phyloP scores from a whole-genome alignment of 2,888 invertebrate genomes.

The Pterostichus niger region DNA sequence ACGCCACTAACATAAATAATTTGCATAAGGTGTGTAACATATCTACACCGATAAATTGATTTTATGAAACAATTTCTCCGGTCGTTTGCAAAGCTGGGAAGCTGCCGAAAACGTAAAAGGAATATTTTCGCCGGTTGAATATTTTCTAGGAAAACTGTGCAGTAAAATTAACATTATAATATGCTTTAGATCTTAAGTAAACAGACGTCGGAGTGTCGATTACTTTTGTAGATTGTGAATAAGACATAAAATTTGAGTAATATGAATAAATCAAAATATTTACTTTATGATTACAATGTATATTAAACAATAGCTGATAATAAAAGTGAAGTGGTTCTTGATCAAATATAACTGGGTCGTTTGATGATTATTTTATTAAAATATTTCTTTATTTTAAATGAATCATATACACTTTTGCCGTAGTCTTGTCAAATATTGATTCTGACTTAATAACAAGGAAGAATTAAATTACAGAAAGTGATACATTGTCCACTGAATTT shows the following conservation, averaged over 20 bases:
- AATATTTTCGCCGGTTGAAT: background rate
- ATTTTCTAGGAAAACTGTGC: background rate
- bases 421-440: constrained; percentile 8
- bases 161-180: constrained; percentile 15
- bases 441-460: background rate
- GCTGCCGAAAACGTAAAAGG: background rate
- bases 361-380: background rate
- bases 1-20: constrained; percentile 4
- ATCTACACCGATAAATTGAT: constrained; percentile 42
- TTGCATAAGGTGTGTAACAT: constrained; percentile 40
- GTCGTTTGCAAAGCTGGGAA: background rate
- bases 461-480: background rate
- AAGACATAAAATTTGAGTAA: background rate
- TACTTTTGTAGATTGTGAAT: too few relatives aligned
- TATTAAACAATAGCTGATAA: constrained; percentile 23
- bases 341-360: background rate
- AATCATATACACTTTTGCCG: constrained; percentile 9
- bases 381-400: constrained; percentile 1
- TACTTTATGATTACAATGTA: constrained; percentile 4
- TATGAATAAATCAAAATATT: constrained; percentile 23
- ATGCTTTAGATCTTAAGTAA: too few relatives aligned
- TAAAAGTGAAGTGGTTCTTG: background rate
- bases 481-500: background rate
- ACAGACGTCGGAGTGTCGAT: too few relatives aligned
- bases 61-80: constrained; percentile 9